phyloP scores from a whole-genome alignment of 2,888 invertebrate species.

The Lapara coniferarum region DNA sequence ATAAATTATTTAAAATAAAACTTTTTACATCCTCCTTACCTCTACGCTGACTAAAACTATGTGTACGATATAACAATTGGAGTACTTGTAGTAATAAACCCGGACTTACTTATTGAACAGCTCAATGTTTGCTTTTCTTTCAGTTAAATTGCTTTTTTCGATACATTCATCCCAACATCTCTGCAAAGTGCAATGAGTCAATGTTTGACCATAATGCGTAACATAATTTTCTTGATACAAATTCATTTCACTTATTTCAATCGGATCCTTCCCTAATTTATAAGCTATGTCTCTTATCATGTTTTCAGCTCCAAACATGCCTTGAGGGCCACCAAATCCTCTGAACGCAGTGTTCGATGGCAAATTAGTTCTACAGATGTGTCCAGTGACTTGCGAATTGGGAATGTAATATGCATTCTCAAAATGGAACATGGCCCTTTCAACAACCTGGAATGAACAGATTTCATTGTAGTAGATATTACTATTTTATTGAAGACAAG shows the following conservation, averaged over 20 bases:
- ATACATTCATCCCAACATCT: slow-evolving; percentile 92
- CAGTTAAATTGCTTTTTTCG: slow-evolving; percentile 85
- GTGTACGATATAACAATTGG: not conserved
- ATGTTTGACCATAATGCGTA: slow-evolving; percentile 90
- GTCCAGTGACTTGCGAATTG: slow-evolving; percentile 87
- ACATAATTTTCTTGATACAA: slow-evolving; percentile 90
- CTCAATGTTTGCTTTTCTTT: slow-evolving; percentile 83
- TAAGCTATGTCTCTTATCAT: slow-evolving; percentile 90
- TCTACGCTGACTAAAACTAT: too few relatives aligned
- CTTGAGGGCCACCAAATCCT: slow-evolving; percentile 96
- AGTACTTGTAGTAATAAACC: not conserved
- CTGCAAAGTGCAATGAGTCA: slow-evolving; percentile 88
- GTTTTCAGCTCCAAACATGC: slow-evolving; percentile 93
- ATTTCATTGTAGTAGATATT: not conserved
- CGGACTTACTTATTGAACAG: slow-evolving; percentile 87
- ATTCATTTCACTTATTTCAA: slow-evolving; percentile 88
- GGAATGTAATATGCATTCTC: slow-evolving; percentile 93
- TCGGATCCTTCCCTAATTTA: slow-evolving; percentile 85
- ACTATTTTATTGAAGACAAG: too few relatives aligned
- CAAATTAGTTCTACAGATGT: slow-evolving; percentile 93
- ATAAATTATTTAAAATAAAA: too few relatives aligned
- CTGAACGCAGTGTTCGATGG: slow-evolving; percentile 97
- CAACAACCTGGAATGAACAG: slow-evolving; percentile 85
- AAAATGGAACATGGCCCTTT: slow-evolving; percentile 92
- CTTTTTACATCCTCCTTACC: too few relatives aligned